phyloP scores from a whole-genome alignment of 2,888 invertebrate species.

The Chloroclystis v-ata region DNA sequence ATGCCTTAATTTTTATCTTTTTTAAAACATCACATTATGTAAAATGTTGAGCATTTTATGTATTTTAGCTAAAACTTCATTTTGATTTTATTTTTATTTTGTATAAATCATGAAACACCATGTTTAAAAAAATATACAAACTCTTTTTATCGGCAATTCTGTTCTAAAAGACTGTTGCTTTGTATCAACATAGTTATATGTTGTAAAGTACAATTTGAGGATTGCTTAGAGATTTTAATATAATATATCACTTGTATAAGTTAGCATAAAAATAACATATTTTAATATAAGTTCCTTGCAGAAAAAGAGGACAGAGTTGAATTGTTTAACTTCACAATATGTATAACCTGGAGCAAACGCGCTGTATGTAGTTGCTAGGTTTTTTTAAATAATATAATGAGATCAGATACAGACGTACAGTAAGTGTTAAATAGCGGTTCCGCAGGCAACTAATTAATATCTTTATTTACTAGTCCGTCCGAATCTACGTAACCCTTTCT shows the following conservation, averaged over 20 bases:
- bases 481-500: slow-evolving; percentile 22
- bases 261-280: slow-evolving; percentile 54
- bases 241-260: slow-evolving; percentile 44
- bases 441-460: slow-evolving; percentile 18
- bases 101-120: slow-evolving; percentile 5
- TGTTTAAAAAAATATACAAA: background rate
- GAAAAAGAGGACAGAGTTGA: slow-evolving; percentile 51
- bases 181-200: slow-evolving; percentile 24
- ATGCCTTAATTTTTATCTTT: slow-evolving; percentile 8
- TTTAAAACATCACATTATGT: slow-evolving; percentile 34
- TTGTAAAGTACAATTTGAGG: slow-evolving; percentile 67
- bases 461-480: slow-evolving; percentile 31
- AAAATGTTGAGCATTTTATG: slow-evolving; percentile 23
- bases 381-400: too few relatives aligned
- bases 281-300: slow-evolving; percentile 39
- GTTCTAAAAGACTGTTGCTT: slow-evolving; percentile 18
- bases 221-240: slow-evolving; percentile 55
- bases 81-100: slow-evolving; percentile 1
- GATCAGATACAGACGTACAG: too few relatives aligned
- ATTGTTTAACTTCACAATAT: slow-evolving; percentile 39
- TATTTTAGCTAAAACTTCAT: background rate
- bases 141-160: slow-evolving; percentile 6
- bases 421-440: slow-evolving; percentile 15
- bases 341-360: slow-evolving; percentile 38
- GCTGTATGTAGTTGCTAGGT: too few relatives aligned